Evolutionary conservation across 1,140 invertebrate species (phyloP).

Genomic region (Sitobion miscanthi): DNA sequence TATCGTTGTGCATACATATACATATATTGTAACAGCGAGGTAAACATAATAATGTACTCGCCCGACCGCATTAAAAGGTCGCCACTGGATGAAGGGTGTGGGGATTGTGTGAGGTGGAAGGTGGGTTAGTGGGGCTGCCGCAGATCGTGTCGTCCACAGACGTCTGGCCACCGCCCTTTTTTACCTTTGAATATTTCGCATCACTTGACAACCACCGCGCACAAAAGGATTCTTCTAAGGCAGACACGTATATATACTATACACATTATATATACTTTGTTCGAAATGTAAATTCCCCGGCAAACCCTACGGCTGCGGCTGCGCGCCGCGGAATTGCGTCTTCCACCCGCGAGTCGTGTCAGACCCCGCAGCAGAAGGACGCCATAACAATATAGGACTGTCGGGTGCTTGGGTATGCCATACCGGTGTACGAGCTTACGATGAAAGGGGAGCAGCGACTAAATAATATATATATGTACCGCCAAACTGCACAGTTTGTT

Average conservation of each 20-base stretch:
- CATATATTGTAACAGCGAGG: neutral
- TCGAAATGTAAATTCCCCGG: slow-evolving; percentile 15
- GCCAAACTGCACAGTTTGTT: neutral
- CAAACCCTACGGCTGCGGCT: neutral
- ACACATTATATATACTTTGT: slow-evolving; percentile 15
- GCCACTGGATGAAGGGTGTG: neutral
- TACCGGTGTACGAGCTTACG: neutral
- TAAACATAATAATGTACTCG: neutral
- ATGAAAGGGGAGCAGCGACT: neutral
- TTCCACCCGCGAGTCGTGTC: neutral
- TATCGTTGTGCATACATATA: neutral
- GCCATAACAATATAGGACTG: neutral
- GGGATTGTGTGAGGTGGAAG: too few species aligned
- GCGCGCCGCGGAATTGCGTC: neutral
- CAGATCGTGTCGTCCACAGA: slow-evolving; percentile 25
- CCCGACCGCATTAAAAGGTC: slow-evolving; percentile 9
- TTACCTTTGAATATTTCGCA: slow-evolving; percentile 54
- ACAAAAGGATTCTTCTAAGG: slow-evolving; percentile 44
- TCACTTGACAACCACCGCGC: slow-evolving; percentile 39
- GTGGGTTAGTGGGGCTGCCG: neutral
- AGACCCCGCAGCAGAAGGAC: neutral
- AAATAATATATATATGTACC: neutral
- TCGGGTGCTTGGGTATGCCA: neutral
- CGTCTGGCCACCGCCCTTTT: slow-evolving; percentile 37
- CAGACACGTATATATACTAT: neutral